A percentile compares a stretch with the other conserved stretches of the same genome.
phyloP scores from a whole-genome alignment of 2,888 invertebrate species.

The Brachypalpus laphriformis region DNA sequence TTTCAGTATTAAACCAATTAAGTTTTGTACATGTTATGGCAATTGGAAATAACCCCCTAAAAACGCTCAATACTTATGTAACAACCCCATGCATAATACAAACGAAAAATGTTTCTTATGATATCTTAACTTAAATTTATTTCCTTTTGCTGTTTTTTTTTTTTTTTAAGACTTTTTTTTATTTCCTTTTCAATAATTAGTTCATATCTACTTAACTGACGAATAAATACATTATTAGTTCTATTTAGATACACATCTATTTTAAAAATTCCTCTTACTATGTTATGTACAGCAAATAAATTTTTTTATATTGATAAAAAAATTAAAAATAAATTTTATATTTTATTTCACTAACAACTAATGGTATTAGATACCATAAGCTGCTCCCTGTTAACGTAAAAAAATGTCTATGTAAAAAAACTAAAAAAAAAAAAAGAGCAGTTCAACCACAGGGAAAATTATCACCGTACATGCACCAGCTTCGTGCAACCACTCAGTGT shows the following conservation, averaged over 20 bases:
- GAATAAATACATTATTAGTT: conserved; percentile 14
- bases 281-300: conserved; percentile 53
- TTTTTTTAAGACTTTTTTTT: not conserved
- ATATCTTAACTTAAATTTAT: not conserved
- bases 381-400: not conserved
- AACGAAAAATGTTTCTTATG: not conserved
- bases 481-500: conserved; percentile 50
- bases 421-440: conserved; percentile 22
- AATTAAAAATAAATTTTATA: not conserved
- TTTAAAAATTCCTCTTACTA: not conserved
- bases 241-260: conserved; percentile 23
- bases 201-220: conserved; percentile 63
- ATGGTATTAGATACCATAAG: conserved; percentile 15
- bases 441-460: conserved; percentile 45
- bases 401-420: conserved; percentile 21
- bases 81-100: no score
- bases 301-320: conserved; percentile 11
- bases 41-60: no score
- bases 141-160: not conserved
- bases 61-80: no score
- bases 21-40: no score
- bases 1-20: no score
- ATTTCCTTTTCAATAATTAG: conserved; percentile 22
- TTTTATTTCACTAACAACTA: conserved; percentile 11
- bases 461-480: conserved; percentile 64